Base-by-base conservation (phyloP, 2,797 vertebrate genomes). In the Mus minutoides region DNA sequence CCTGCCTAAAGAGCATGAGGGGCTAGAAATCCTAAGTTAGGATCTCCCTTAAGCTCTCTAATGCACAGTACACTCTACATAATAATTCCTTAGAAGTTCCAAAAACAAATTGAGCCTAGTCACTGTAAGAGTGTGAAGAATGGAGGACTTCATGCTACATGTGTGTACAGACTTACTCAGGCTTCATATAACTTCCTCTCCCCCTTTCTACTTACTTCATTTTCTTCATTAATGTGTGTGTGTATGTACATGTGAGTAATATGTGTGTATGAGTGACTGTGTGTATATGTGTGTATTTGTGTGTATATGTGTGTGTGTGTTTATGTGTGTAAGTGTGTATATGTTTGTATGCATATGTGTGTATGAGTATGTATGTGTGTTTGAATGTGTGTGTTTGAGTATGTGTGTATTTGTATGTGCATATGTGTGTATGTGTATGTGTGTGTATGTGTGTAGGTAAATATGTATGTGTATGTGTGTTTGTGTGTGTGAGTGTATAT, bases 311-410 rank as follows among this genome's bases (percentile, higher is more conserved):
- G 1, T 83, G 13, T 84, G 5, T 52, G 6, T 29, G 26, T 4
- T 6, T 64, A 4, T 58, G 4, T 34, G 21, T 6, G 26, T 7
- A 1, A 5, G 0, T 75, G 26, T 31, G 26, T 14, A 0, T 49
- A 3, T 78, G 5, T 75, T 0, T 26, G 9, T 75, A 0, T 11
- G 37, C 21, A 10, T 69, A 6, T 40, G n/a, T 46, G 4, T 76
- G 31, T 5, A 1, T 78, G 11, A n/a, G 34, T 37, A 0, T 56
- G 1, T 83, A 24, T 84, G 5, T 52, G 6, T 29, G 26, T 4
- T 6, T 64, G 9, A 34, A 17, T 34, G 4, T 40, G 22, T 40
- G 54, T 26, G 3, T 60, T 3, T 82, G n/a, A 5, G 37, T 29
- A 2, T 60, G 37, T 17, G 10, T 16, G 2, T 29, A 3, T 60